phyloP scores from a whole-genome alignment of 2,797 vertebrate species.

The Hemibagrus guttatus region DNA sequence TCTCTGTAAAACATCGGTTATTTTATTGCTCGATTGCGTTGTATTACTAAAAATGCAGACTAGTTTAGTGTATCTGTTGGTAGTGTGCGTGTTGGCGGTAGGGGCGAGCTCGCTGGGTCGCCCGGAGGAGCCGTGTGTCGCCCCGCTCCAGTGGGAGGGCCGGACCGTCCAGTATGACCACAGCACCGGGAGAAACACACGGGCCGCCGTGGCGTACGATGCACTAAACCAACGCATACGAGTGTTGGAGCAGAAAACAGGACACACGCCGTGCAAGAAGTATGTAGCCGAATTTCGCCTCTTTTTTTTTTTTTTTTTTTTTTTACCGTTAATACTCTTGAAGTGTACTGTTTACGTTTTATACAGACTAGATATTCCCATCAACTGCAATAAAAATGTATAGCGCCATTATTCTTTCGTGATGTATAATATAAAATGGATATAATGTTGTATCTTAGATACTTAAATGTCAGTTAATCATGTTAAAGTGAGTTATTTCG shows the following conservation, averaged over 20 bases:
- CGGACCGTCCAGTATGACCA: conserved; percentile 85
- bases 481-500: neutral
- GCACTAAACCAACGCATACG: conserved; percentile 79
- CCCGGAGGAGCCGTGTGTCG: conserved; percentile 76
- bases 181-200: conserved; percentile 81
- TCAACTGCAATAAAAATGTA: neutral
- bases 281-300: conserved; percentile 57
- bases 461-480: neutral
- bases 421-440: neutral
- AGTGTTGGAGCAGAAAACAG: conserved; percentile 86
- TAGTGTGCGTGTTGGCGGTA: neutral
- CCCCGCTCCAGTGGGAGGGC: conserved; percentile 92
- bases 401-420: neutral
- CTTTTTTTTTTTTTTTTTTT: no score
- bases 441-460: neutral
- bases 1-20: no score
- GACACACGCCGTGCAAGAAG: conserved; percentile 91
- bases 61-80: conserved; percentile 40
- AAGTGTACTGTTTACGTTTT: neutral
- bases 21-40: neutral
- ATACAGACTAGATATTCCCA: neutral
- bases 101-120: neutral
- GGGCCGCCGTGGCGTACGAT: conserved; percentile 85
- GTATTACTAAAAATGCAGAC: neutral
- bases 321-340: neutral